Percentiles rank a stretch among this genome's conserved stretches.
phyloP scores from a whole-genome alignment of 1,140 invertebrate species.

The Drosophila prosaltans region DNA sequence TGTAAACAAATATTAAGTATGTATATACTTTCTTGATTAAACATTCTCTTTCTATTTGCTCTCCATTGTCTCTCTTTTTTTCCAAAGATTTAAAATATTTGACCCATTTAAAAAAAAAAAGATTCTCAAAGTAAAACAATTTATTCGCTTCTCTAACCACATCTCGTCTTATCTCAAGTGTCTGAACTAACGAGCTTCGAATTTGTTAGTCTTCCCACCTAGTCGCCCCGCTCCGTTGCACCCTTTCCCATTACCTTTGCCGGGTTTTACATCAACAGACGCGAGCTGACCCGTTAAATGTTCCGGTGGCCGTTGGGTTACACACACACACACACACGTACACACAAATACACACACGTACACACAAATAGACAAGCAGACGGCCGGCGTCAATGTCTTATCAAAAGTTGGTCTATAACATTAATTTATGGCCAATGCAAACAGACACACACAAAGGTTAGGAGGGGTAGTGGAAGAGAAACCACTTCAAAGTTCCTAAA shows the following conservation, averaged over 20 bases:
- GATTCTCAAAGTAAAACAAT: constrained; percentile 47
- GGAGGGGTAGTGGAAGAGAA: constrained; percentile 3
- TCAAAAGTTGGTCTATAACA: constrained; percentile 77
- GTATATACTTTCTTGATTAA: no score
- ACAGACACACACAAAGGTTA: constrained; percentile 11
- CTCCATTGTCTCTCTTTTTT: background rate
- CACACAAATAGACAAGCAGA: constrained; percentile 5
- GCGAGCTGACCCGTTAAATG: constrained; percentile 69
- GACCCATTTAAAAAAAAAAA: constrained; percentile 46
- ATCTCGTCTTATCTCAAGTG: constrained; percentile 71
- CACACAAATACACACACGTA: background rate
- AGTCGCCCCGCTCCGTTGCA: background rate
- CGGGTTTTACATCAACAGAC: constrained; percentile 51
- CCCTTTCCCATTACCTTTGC: background rate
- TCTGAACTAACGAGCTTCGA: constrained; percentile 73
- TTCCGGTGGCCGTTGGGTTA: constrained; percentile 61
- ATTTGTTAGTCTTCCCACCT: constrained; percentile 57
- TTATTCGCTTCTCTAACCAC: constrained; percentile 54
- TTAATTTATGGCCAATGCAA: constrained; percentile 73
- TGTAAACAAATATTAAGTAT: no score
- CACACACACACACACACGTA: background rate
- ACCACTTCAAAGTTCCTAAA: constrained; percentile 58
- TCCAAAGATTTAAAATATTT: constrained; percentile 8
- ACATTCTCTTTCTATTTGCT: no score
- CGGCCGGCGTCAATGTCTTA: constrained; percentile 74